Evolutionary conservation across 2,113 vertebrate species (phyloP).

Genomic region (Ancistrus triradiatus): DNA sequence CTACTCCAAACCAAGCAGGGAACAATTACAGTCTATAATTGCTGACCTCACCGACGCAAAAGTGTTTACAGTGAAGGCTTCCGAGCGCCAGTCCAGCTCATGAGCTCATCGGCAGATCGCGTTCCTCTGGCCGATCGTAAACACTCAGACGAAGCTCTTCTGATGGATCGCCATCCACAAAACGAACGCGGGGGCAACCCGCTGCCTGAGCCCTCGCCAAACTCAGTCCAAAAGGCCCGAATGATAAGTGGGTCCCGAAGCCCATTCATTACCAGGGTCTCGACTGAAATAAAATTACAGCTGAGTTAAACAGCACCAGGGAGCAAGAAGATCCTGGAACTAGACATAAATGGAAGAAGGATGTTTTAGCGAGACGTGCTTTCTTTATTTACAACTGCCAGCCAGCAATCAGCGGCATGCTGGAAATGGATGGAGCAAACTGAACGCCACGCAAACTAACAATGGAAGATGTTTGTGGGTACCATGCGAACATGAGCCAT

Average conservation of each 20-base stretch:
- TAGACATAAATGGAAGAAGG: slow-evolving; percentile 30
- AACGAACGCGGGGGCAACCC: too few species aligned
- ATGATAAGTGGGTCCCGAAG: too few species aligned
- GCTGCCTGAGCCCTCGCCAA: background rate
- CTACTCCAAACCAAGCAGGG: background rate
- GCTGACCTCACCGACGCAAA: background rate
- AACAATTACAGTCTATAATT: background rate
- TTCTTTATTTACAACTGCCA: slow-evolving; percentile 37
- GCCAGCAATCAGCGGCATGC: background rate
- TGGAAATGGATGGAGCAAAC: slow-evolving; percentile 9
- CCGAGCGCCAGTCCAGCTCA: background rate
- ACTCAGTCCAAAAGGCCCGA: too few species aligned
- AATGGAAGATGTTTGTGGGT: too few species aligned
- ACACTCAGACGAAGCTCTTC: background rate
- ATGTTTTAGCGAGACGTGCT: slow-evolving; percentile 37
- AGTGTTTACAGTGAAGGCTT: background rate
- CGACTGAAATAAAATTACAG: slow-evolving; percentile 14
- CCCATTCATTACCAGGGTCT: too few species aligned
- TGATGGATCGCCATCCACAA: background rate
- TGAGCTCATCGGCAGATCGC: background rate
- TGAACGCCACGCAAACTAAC: too few species aligned
- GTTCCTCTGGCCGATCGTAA: background rate
- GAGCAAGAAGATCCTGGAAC: background rate
- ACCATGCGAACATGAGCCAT: too few species aligned
- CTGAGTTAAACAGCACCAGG: slow-evolving; percentile 14